Evolutionary conservation across 1,140 invertebrate genomes (phyloP).

Genomic region (Leptopilina boulardi): DNA sequence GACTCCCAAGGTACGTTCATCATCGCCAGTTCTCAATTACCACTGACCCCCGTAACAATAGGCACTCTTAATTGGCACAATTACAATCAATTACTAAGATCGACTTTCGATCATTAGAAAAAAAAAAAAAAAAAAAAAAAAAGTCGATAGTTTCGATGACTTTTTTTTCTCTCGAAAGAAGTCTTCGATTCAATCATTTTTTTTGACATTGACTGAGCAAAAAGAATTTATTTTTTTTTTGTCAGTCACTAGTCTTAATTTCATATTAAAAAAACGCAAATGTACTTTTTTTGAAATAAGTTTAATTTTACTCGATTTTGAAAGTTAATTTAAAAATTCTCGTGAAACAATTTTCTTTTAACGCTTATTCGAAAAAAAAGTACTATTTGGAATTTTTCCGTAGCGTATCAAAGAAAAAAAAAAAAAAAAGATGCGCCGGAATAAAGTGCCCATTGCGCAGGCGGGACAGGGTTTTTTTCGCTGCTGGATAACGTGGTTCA

Average conservation of each 20-base stretch:
- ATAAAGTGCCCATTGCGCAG: conserved; percentile 70
- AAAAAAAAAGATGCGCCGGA: conserved; percentile 29
- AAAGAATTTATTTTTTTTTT: too few relatives aligned
- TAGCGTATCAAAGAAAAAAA: conserved; percentile 30
- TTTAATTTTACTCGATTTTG: not conserved
- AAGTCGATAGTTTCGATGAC: not conserved
- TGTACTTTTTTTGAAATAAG: conserved; percentile 3
- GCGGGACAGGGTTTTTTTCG: conserved; percentile 62
- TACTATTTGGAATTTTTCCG: conserved; percentile 30
- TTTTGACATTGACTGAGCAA: not conserved
- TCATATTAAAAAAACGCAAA: not conserved
- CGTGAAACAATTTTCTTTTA: not conserved
- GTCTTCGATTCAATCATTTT: not conserved
- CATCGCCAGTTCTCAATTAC: conserved; percentile 67
- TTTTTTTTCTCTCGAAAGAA: conserved; percentile 20
- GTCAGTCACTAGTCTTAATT: not conserved
- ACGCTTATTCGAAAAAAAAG: conserved; percentile 36
- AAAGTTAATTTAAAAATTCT: not conserved
- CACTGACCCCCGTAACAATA: conserved; percentile 69
- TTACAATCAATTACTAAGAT: not conserved
- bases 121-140: not conserved
- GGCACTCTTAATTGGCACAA: conserved; percentile 59
- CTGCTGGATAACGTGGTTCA: conserved; percentile 72
- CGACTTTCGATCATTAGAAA: not conserved
- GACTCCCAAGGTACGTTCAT: conserved; percentile 86